Base-by-base conservation (phyloP, 1,140 invertebrate species). In the Wasmannia auropunctata region DNA sequence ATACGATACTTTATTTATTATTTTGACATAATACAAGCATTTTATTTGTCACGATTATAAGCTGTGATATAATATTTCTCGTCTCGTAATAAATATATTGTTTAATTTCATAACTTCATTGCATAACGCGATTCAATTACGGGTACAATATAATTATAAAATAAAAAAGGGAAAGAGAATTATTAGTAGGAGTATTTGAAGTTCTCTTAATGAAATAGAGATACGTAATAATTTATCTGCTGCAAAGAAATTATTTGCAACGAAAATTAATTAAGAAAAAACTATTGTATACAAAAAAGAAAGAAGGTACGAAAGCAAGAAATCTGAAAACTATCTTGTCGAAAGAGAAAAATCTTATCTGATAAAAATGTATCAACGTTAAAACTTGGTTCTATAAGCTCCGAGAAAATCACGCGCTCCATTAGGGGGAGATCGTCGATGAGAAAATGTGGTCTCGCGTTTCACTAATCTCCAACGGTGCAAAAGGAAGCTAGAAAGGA, bases 1-100 rank as follows among this genome's bases (percentile, higher is more conserved):
- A 80, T 28, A 54, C 3, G 34, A 67, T 25, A 11, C 5, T 76
- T 43, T 28, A 67, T 80, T 67, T 40, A n/a, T 69, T 80, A 80
- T 54, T 51, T 28, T 51, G 11, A 37, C 5, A 25, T 19, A 31
- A 77, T 65, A 54, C 40, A 80, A 67, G 11, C 6, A 8, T 51
- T 7, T 10, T 69, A 19, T 25, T 67, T 51, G 8, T 65, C 28
- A 67, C 0, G 6, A 80, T n/a, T 14, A 37, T n/a, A 37, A 79
- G 8, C 0, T 51, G 10, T 19, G 22, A 28, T 11, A 46, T 31
- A 67, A 80, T 40, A 40, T 54, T 79, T 56, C 46, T 67, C 16
- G 11, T 40, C 16, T 80, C 22, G 3, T n/a, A 37, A 22, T 25
- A 51, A 80, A 80, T 40, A 80, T 40, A 37, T 67, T 3, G 19